A percentile compares a stretch with the other conserved stretches of the same genome.
Evolutionary conservation across 2,113 vertebrate species (phyloP).

Genomic region (Ctenodactylus gundi): DNA sequence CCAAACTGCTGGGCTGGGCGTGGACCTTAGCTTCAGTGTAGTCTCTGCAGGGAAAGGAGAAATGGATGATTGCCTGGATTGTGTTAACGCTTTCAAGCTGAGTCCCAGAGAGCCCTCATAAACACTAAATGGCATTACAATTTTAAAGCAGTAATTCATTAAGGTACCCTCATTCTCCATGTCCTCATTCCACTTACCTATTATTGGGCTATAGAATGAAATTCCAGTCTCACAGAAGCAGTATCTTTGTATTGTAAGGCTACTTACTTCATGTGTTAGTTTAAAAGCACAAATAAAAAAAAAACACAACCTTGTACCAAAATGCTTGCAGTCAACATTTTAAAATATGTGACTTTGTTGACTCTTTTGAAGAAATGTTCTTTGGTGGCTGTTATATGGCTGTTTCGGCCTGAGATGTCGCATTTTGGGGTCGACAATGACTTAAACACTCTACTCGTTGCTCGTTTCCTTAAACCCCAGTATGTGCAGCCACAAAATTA

Average conservation of each 20-base stretch:
- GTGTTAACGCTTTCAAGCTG: constrained; percentile 65
- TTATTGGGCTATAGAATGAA: background rate
- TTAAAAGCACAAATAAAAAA: background rate
- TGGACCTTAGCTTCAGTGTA: constrained; percentile 40
- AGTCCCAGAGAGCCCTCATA: constrained; percentile 65
- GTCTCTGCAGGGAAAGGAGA: constrained; percentile 27
- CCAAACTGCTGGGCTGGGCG: constrained; percentile 43
- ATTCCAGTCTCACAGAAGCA: background rate
- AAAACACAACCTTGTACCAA: constrained; percentile 26
- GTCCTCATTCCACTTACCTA: constrained; percentile 6
- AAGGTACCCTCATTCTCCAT: background rate
- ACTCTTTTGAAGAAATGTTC: constrained; percentile 24
- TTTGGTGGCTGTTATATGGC: background rate
- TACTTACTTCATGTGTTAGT: constrained; percentile 35
- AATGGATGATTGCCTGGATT: constrained; percentile 67
- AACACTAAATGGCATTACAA: constrained; percentile 65
- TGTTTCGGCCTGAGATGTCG: background rate
- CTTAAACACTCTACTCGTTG: background rate
- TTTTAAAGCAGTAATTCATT: constrained; percentile 68
- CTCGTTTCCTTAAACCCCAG: background rate
- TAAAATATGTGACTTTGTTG: background rate
- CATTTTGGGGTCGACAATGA: background rate
- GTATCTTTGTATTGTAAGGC: background rate
- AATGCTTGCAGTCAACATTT: background rate
- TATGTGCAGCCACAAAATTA: constrained; percentile 1